Percentiles rank a stretch among this genome's conserved stretches.
phyloP scores from a whole-genome alignment of 2,888 invertebrate genomes.

The Ophraella communa region DNA sequence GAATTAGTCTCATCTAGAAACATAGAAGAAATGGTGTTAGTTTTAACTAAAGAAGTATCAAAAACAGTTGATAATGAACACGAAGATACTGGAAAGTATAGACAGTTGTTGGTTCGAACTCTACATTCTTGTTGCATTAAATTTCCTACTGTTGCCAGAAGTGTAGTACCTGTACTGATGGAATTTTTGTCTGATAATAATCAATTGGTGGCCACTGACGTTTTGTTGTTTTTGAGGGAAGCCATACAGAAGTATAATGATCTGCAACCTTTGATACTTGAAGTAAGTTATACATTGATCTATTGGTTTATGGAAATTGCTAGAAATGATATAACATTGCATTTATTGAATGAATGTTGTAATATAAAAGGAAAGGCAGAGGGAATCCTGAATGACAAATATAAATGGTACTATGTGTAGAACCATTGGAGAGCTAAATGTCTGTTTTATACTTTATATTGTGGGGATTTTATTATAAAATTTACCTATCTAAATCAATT shows the following conservation, averaged over 20 bases:
- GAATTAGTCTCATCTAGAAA: constrained; percentile 91
- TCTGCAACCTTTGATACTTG: constrained; percentile 81
- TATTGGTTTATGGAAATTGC: too few species aligned
- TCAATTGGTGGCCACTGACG: constrained; percentile 91
- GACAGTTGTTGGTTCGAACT: constrained; percentile 93
- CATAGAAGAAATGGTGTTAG: constrained; percentile 93
- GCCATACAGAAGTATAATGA: constrained; percentile 93
- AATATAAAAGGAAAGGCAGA: too few species aligned
- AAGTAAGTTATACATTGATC: constrained; percentile 62
- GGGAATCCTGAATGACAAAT: too few species aligned
- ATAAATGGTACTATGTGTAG: too few species aligned
- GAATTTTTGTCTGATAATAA: constrained; percentile 91
- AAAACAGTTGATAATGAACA: constrained; percentile 85
- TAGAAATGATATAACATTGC: too few species aligned
- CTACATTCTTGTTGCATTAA: constrained; percentile 93
- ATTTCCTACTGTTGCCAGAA: constrained; percentile 93
- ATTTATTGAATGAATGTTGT: too few species aligned
- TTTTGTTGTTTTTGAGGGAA: constrained; percentile 92
- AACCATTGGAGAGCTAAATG: too few species aligned
- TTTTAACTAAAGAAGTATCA: constrained; percentile 90
- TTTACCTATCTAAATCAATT: too few species aligned
- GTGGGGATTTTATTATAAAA: too few species aligned
- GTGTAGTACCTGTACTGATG: constrained; percentile 92
- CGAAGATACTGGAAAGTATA: constrained; percentile 94
- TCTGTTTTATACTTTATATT: too few species aligned